Evolutionary conservation across 2,888 invertebrate genomes (phyloP), one percentile per base, ranked within the genome.

Genomic region (Oxycera nigricornis): DNA sequence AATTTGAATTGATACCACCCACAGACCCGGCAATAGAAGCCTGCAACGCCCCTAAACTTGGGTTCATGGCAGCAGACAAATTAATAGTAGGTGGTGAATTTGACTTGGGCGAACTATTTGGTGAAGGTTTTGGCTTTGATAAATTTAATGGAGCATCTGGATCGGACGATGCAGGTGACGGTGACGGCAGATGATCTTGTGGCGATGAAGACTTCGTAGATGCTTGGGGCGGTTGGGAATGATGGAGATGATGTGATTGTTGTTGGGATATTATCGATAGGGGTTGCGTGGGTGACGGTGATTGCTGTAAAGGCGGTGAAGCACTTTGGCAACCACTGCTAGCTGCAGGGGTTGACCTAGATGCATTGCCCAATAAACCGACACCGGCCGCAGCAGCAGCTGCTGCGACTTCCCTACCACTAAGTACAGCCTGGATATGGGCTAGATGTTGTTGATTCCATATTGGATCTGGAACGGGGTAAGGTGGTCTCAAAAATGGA

Each of bases 101-200:
- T 70, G 86, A 86, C 73, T 84, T 86, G 79, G 86, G 87, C 68
- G 90, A 88, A 24, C 82, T 81, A 11, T 87, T 88, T 1, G 88
- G 88, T 2, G 90, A 90, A 14, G 88, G 87, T 72, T 95, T 92
- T 74, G 96, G 96, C 86, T 96, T 96, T 81, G 92, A 92, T 72
- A 96, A 89, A 86, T 96, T 96, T 55, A 97, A 88, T 1, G 96
- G 96, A 1, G 94, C 90, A 83, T 95, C 95, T 0, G 92, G 90
- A 84, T 93, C 92, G 35, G 87, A 87, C 0, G 84, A 79, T 0
- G 86, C 82, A 68, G 83, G 82, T 1, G 84, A 83, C 22, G 85
- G 81, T n/a, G 84, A 68, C 17, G 82, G 1, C 1, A 7, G 20
- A 30, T 70, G 70, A 82, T 81, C 50, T 62, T 57, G 35, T 50